Evolutionary conservation across 2,113 vertebrate genomes (phyloP).

Genomic region (Thunnus thynnus): DNA sequence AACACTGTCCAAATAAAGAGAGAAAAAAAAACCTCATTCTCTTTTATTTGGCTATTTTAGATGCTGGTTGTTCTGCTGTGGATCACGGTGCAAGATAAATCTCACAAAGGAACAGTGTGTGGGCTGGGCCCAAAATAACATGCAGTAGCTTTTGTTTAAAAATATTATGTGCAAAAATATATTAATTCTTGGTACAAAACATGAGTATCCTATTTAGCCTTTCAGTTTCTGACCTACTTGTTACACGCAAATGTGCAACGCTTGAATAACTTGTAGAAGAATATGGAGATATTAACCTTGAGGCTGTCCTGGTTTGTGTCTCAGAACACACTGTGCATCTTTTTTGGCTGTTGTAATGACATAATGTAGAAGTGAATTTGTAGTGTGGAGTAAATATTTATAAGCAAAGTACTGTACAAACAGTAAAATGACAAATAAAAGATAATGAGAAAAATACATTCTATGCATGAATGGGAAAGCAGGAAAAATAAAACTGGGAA

Average conservation of each 20-base stretch:
- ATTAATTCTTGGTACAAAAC: constrained; percentile 55
- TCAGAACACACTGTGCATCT: constrained; percentile 14
- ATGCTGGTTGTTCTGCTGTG: constrained; percentile 43
- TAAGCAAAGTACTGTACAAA: constrained; percentile 17
- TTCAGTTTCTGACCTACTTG: constrained; percentile 62
- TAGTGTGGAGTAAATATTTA: constrained; percentile 16
- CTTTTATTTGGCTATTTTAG: constrained; percentile 60
- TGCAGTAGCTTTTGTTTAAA: constrained; percentile 48
- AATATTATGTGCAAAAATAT: constrained; percentile 64
- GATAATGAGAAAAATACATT: neutral
- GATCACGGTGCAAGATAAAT: constrained; percentile 42
- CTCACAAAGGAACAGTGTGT: constrained; percentile 55
- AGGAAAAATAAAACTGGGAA: constrained; percentile 7
- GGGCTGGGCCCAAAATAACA: constrained; percentile 61
- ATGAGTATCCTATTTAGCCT: constrained; percentile 52
- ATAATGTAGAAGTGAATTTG: constrained; percentile 22
- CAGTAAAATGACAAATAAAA: constrained; percentile 23
- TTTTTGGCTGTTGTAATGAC: constrained; percentile 30
- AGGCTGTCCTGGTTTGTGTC: constrained; percentile 47
- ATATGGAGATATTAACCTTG: constrained; percentile 51
- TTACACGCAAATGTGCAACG: constrained; percentile 52
- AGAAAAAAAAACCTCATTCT: constrained; percentile 17
- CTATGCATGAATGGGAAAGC: constrained; percentile 2
- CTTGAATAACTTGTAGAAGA: constrained; percentile 49
- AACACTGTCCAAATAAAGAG: constrained; percentile 28